Conservation (phyloP, 2,888 invertebrate genomes). For the Dynastes tityus region DNA sequence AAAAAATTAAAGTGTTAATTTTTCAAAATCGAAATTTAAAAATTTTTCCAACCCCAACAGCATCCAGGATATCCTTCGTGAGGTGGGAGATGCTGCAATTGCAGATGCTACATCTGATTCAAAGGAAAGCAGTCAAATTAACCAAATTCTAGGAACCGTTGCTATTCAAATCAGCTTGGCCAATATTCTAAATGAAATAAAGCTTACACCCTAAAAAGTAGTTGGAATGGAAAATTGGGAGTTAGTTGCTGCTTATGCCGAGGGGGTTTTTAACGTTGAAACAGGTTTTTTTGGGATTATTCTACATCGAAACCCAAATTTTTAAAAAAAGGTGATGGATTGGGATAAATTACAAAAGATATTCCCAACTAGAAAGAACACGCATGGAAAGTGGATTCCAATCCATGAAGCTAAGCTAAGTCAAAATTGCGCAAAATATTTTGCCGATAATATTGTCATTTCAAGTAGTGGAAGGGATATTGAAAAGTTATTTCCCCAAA, state of each 20-base stretch:
- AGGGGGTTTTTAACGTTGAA: conserved; percentile 88
- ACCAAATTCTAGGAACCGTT: conserved; percentile 54
- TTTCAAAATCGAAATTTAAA: not conserved
- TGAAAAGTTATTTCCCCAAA: not conserved
- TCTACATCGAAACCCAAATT: conserved; percentile 66
- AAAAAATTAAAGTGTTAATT: no score
- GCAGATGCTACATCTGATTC: conserved; percentile 34
- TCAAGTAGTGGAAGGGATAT: not conserved
- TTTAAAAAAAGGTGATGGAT: not conserved
- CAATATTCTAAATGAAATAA: conserved; percentile 72
- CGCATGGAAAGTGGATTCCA: conserved; percentile 22
- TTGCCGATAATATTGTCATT: not conserved
- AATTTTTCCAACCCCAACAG: conserved; percentile 3
- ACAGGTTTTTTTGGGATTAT: conserved; percentile 76
- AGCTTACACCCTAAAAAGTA: conserved; percentile 61
- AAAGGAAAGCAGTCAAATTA: conserved; percentile 5
- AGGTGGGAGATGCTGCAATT: conserved; percentile 39
- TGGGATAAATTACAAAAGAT: conserved; percentile 7
- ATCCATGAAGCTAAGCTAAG: not conserved
- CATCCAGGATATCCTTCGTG: conserved; percentile 34
- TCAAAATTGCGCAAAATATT: conserved; percentile 9
- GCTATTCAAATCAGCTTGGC: conserved; percentile 75
- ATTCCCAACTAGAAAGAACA: not conserved
- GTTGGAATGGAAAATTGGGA: conserved; percentile 90
- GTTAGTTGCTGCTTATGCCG: conserved; percentile 92